These are phyloP conservation scores for Pardalotus punctatus DNA, from an alignment of 2,113 vertebrate species.

Conservation along the genomic window DNA sequence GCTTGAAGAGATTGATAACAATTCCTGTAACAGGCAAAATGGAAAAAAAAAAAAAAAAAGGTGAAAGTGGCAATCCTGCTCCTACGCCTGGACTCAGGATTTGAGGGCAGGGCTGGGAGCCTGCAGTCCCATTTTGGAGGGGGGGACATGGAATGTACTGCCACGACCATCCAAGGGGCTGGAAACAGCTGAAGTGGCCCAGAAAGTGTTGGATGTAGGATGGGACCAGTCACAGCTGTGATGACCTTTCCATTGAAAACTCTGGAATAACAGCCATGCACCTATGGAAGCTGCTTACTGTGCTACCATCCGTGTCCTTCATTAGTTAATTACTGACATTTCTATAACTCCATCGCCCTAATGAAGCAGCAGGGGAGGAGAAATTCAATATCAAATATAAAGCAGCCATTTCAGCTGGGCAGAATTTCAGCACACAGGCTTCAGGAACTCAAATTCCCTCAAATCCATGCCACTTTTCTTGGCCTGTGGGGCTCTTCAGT, in stretches of 20 bases:
- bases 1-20: not conserved
- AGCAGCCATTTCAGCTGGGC: not conserved
- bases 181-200: not conserved
- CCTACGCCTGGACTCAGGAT: not conserved
- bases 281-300: not conserved
- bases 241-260: not conserved
- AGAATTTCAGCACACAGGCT: not conserved
- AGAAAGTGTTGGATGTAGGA: not conserved
- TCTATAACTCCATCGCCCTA: not conserved
- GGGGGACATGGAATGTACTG: not conserved
- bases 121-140: not conserved
- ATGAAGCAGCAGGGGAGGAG: not conserved
- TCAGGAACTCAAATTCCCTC: not conserved
- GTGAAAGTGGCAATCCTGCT: not conserved
- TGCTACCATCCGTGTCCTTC: accelerated
- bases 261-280: accelerated
- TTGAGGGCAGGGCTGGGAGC: not conserved
- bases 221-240: accelerated
- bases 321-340: not conserved
- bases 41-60: not conserved
- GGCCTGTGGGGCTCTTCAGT: accelerated
- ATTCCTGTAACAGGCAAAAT: not conserved
- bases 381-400: not conserved
- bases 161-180: not conserved
- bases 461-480: accelerated